Percentiles rank a stretch among this genome's conserved stretches.
Evolutionary conservation across 2,113 vertebrate genomes (phyloP).

Genomic region (Neoarius graeffei): DNA sequence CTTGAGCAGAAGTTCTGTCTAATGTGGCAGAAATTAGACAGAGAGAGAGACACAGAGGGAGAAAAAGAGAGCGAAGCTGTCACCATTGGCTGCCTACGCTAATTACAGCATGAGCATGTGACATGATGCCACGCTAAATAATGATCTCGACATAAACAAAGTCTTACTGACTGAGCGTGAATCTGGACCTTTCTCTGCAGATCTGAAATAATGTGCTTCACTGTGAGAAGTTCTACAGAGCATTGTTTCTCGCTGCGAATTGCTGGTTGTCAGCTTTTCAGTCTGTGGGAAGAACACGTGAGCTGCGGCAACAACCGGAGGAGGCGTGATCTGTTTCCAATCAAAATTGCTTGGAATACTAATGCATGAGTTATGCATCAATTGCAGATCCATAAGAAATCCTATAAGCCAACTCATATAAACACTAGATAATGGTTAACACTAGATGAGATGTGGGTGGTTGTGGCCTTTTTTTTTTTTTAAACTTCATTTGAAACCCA

Average conservation of each 20-base stretch:
- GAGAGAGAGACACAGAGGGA: neutral
- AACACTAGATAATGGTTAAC: neutral
- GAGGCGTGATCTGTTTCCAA: constrained; percentile 2
- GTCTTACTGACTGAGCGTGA: constrained; percentile 35
- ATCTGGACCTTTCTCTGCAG: constrained; percentile 24
- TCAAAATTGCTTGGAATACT: neutral
- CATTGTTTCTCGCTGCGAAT: constrained; percentile 41
- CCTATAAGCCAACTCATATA: neutral
- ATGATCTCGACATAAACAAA: constrained; percentile 40
- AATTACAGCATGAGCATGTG: constrained; percentile 37
- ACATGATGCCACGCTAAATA: constrained; percentile 38
- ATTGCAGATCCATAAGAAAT: neutral
- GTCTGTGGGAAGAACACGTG: constrained; percentile 45
- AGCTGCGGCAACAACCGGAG: constrained; percentile 41
- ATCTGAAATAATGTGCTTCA: constrained; percentile 16
- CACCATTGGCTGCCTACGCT: constrained; percentile 46
- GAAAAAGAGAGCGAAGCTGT: constrained; percentile 37
- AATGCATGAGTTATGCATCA: neutral
- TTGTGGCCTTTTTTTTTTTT: neutral
- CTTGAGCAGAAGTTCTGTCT: constrained; percentile 31
- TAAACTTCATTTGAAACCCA: neutral
- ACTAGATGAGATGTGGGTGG: neutral
- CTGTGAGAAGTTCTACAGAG: constrained; percentile 23
- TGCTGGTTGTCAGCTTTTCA: constrained; percentile 40
- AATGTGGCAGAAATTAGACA: constrained; percentile 27